Evolutionary conservation across 1,140 invertebrate species (phyloP).

Genomic region (Brachionus sp.): DNA sequence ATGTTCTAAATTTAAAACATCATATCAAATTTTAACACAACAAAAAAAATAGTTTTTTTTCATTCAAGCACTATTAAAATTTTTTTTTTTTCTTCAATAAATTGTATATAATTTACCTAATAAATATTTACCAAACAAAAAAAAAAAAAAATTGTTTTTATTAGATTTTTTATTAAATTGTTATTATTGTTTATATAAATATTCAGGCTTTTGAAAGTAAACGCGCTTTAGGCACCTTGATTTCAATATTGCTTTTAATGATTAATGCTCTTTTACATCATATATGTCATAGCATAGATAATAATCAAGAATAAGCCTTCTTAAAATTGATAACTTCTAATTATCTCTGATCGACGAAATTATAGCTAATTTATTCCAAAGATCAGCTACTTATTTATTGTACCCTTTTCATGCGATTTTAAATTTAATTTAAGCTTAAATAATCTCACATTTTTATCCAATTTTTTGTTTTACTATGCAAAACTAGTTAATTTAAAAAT

Average conservation of each 20-base stretch:
- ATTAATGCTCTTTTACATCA: background rate
- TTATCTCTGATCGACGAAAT: background rate
- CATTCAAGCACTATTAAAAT: background rate
- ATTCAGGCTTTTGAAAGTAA: background rate
- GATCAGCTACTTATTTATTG: no score
- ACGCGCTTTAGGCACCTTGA: background rate
- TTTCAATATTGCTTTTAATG: background rate
- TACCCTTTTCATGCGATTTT: no score
- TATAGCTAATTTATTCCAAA: background rate
- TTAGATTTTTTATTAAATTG: background rate
- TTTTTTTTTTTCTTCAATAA: background rate
- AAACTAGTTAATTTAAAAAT: no score
- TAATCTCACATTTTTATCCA: no score
- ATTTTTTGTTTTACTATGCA: no score
- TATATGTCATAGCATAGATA: background rate
- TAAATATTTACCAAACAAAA: background rate
- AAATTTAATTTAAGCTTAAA: no score
- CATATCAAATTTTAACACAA: background rate
- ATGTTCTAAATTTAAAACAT: background rate
- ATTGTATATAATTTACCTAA: conserved; percentile 4
- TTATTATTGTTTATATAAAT: background rate
- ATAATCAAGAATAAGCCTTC: background rate
- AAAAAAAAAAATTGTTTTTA: conserved; percentile 1
- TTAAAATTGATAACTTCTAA: background rate
- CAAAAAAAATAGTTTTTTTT: background rate